Conservation (phyloP, 2,797 vertebrate species). For the Discoglossus pictus region DNA sequence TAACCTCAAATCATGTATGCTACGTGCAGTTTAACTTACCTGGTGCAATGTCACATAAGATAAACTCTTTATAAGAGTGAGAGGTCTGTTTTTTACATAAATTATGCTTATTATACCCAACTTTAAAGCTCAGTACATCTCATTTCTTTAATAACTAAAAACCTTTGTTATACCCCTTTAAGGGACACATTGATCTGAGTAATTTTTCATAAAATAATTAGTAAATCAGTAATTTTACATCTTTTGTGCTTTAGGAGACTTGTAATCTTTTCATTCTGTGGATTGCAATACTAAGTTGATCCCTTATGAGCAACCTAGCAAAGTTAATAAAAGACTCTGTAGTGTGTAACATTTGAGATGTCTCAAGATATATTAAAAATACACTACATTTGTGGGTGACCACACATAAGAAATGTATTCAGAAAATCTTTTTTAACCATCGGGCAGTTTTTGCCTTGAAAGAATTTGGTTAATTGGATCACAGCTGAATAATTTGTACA, state of each 20-base stretch:
- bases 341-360: conserved; percentile 27
- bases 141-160: no score
- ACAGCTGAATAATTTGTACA: conserved; percentile 19
- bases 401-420: conserved; percentile 35
- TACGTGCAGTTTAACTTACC: no score
- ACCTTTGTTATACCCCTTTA: no score
- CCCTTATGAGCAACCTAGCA: conserved; percentile 10
- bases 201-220: no score
- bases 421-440: conserved; percentile 24
- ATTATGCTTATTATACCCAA: no score
- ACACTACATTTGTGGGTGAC: conserved; percentile 28
- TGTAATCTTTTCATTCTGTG: not conserved
- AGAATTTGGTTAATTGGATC: conserved; percentile 39
- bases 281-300: conserved; percentile 11
- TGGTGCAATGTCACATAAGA: no score
- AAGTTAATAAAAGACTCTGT: conserved; percentile 25
- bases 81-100: no score
- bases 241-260: not conserved
- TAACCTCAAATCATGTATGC: no score
- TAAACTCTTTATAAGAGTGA: no score
- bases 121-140: no score
- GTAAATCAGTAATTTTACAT: conserved; percentile 10
- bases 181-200: not conserved
- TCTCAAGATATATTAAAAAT: conserved; percentile 40
- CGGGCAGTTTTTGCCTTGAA: conserved; percentile 26